Evolutionary conservation across 2,888 invertebrate genomes (phyloP), one percentile per base, ranked within the genome.

Genomic region (Eudemis profundana): DNA sequence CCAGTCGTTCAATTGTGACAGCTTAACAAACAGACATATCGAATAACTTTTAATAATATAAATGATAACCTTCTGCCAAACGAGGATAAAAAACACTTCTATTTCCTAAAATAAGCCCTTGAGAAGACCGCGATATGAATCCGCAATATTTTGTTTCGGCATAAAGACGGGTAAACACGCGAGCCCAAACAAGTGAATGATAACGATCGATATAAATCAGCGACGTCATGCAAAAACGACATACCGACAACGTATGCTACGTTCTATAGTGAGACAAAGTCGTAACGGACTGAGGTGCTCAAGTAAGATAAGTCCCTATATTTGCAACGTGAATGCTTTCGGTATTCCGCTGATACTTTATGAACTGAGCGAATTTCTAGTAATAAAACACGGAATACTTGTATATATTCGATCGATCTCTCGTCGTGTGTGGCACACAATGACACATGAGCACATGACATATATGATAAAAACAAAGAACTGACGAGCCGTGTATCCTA

Each of bases 181-280:
- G 27, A 56, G 47, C 42, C 36, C 46, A 57, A 60, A 67, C 70
- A 69, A 74, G 72, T 75, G 75, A 72, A 72, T 75, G 78, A 83
- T 82, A 79, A 78, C 68, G 74, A 79, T 79, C 80, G 72, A 75
- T 77, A 76, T 69, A 73, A 77, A 75, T 70, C 71, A 77, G 75
- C 79, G 68, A 69, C 69, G 82, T 84, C 84, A 84, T 77, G 75
- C 68, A 63, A 74, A 77, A 73, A 68, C 23, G 15, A 36, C 50
- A 64, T 46, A 51, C 57, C 17, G 38, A 27, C 50, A 23, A 7
- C 27, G 29, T 29, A 51, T n/a, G 3, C 36, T 51, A n/a, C n/a
- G n/a, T n/a, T n/a, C n/a, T n/a, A n/a, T 42, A 2, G 54, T 29
- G 29, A 27, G 42, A 44, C 56, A 42, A 17, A 5, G 56, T 15